phyloP scores from a whole-genome alignment of 2,113 vertebrate genomes.

The Cheirogaleus medius region DNA sequence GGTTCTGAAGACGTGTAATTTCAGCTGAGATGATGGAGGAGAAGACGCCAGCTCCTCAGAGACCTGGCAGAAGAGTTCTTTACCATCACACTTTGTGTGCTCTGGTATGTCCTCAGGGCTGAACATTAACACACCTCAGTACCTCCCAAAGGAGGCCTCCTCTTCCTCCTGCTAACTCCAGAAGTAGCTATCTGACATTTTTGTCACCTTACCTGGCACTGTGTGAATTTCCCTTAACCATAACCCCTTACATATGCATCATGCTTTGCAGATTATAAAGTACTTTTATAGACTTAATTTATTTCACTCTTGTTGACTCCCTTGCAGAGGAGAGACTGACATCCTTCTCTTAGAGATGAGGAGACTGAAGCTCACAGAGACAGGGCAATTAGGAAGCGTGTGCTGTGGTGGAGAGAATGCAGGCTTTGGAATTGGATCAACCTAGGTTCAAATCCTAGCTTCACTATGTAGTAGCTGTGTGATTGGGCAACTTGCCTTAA shows the following conservation, averaged over 20 bases:
- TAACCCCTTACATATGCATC: background rate
- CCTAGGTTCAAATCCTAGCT: background rate
- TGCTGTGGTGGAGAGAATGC: background rate
- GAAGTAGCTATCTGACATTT: background rate
- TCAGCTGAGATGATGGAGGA: background rate
- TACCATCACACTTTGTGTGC: background rate
- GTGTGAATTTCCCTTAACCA: background rate
- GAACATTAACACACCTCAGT: background rate
- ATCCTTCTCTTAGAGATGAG: background rate
- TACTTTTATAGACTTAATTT: background rate
- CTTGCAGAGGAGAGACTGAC: background rate
- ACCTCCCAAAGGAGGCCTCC: background rate
- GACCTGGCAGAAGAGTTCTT: background rate
- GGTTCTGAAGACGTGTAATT: background rate
- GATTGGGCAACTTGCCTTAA: background rate
- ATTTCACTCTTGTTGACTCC: background rate
- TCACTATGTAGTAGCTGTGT: background rate
- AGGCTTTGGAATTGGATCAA: background rate
- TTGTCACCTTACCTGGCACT: background rate
- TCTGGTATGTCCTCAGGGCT: background rate
- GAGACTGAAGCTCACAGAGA: background rate
- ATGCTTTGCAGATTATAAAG: background rate
- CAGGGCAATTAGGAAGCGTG: background rate
- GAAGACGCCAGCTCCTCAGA: background rate
- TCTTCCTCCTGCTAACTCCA: background rate